phyloP scores from a whole-genome alignment of 2,113 vertebrate species.

The Rutilus rutilus region DNA sequence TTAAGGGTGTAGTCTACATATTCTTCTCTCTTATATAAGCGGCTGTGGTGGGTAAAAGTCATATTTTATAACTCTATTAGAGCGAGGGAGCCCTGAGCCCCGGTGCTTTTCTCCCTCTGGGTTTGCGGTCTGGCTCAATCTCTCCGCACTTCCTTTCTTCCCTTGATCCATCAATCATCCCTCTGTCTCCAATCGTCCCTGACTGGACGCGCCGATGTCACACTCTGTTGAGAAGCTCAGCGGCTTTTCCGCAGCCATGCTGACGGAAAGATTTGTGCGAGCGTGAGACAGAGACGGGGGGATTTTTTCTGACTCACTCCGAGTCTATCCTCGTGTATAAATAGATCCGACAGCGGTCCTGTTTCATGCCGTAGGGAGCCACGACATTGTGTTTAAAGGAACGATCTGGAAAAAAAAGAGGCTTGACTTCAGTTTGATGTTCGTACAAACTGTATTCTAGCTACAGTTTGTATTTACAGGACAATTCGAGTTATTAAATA shows the following conservation, averaged over 20 bases:
- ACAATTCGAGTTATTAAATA: neutral
- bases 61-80: slow-evolving; percentile 25
- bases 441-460: neutral
- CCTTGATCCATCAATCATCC: slow-evolving; percentile 5
- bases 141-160: slow-evolving; percentile 1
- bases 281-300: neutral
- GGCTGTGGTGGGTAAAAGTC: neutral
- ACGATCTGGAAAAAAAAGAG: neutral
- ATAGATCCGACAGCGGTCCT: neutral
- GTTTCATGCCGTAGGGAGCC: neutral
- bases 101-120: neutral
- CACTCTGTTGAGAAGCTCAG: slow-evolving; percentile 15
- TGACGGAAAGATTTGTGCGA: slow-evolving; percentile 22
- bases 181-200: neutral
- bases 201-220: slow-evolving; percentile 13
- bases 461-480: neutral
- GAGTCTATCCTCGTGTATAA: slow-evolving; percentile 4
- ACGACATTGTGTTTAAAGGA: neutral
- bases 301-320: slow-evolving; percentile 1
- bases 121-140: slow-evolving; percentile 2
- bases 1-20: neutral
- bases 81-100: slow-evolving; percentile 1
- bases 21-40: neutral
- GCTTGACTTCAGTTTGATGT: neutral
- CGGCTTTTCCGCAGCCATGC: slow-evolving; percentile 7